phyloP scores from a whole-genome alignment of 2,888 invertebrate species.

The Hedychridium roseum region DNA sequence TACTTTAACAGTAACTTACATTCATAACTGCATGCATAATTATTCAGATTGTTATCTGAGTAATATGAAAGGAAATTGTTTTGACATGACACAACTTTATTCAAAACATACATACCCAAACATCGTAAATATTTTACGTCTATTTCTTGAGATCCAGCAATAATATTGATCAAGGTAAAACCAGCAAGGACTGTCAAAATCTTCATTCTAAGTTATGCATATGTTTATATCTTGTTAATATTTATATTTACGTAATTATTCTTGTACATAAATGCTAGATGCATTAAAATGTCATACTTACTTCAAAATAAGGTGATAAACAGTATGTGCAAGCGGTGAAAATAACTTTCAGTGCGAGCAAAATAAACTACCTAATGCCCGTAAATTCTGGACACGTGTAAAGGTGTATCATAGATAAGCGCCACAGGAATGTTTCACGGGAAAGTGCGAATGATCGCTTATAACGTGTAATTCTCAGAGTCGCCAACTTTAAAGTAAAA shows the following conservation, averaged over 20 bases:
- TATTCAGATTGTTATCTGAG: conserved; percentile 3
- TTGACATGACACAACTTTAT: conserved; percentile 2
- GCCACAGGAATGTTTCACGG: background rate
- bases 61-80: conserved; percentile 10
- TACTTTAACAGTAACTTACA: conserved; percentile 5
- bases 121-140: conserved; percentile 63
- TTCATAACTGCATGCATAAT: background rate
- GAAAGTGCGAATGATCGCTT: background rate
- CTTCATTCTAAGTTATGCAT: conserved; percentile 30
- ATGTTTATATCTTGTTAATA: background rate
- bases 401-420: background rate
- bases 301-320: background rate
- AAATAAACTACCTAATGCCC: background rate
- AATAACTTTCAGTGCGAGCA: background rate
- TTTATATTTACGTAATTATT: background rate
- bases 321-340: background rate
- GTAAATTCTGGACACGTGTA: background rate
- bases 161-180: conserved; percentile 16
- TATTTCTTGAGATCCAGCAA: conserved; percentile 43
- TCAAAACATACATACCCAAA: conserved; percentile 59
- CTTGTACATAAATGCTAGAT: background rate
- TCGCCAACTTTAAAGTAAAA: too few relatives aligned
- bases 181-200: conserved; percentile 20
- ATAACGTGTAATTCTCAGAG: background rate
- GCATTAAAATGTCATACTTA: background rate